Conservation (phyloP, 2,113 vertebrate species). For the Trochalopteron elliotii region DNA sequence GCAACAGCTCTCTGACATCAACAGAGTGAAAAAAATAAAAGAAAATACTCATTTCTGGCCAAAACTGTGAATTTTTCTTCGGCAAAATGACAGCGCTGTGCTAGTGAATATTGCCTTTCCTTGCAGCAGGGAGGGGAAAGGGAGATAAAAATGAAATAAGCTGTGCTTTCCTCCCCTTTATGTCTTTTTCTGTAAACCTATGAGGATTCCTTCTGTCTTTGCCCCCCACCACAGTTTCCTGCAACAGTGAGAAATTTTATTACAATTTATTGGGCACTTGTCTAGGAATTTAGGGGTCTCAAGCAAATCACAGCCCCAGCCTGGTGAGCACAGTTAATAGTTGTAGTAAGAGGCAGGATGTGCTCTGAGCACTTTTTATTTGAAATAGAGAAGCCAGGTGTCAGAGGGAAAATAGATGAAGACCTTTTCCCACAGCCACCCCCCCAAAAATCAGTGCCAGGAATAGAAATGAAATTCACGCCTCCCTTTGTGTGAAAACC, state of each 20-base stretch:
- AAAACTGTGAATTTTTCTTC: slow-evolving; percentile 10
- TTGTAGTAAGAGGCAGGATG: neutral
- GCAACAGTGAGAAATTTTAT: neutral
- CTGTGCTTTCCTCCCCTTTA: neutral
- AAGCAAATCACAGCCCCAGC: neutral
- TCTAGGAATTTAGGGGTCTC: neutral
- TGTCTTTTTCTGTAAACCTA: neutral
- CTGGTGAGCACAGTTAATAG: neutral
- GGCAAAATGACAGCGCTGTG: neutral
- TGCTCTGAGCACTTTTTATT: neutral
- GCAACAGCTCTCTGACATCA: neutral
- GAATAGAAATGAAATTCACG: neutral
- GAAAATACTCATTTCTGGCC: neutral
- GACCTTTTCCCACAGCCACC: neutral
- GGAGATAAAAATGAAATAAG: slow-evolving; percentile 36
- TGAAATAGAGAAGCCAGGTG: neutral
- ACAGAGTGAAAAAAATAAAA: neutral
- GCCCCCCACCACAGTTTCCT: neutral
- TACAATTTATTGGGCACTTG: neutral
- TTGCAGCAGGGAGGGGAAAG: neutral
- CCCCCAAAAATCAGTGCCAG: neutral
- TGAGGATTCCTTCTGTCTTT: neutral
- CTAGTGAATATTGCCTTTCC: slow-evolving; percentile 13
- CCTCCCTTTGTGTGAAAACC: neutral
- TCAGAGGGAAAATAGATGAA: neutral